Base-by-base conservation (phyloP, 2,888 invertebrate species). In the Drosophila anomalata region DNA sequence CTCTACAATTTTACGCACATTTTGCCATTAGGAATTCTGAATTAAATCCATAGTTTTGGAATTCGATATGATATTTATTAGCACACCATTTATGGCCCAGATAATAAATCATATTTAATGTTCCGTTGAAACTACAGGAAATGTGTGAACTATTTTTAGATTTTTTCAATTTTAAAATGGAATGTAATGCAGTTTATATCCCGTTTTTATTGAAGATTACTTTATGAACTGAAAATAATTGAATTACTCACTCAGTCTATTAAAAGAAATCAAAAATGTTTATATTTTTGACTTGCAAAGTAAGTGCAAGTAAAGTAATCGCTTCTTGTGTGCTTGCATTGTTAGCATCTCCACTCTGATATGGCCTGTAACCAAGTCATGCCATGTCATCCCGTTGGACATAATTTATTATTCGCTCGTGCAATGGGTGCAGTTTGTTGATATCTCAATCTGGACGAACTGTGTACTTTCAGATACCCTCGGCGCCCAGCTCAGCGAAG, bases 401-500 rank as follows among this genome's bases (percentile, higher is more conserved):
- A 20, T 20, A 54, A 63, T 62, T 62, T 63, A 62, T 41, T 26
- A n/a, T 47, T 46, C 12, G 17, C 39, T 41, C 58, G 8, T 20
- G 29, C 22, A 12, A 17, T 29, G 46, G 47, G 26, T 48, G 56
- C 33, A 44, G 36, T 29, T 61, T 51, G 68, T 63, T 78, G 58
- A 57, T 46, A 50, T 70, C 71, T 70, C 36, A 56, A 70, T 70
- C 14, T 61, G 41, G 4, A 36, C 36, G 14, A 36, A 14, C n/a
- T 36, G 36, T 36, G n/a, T 36, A 36, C 17, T 26, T 85, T 82
- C 73, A 91, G 91, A 90, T 71, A 83, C 52, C 29, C 90, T 95
- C 29, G 95, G 95, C 8, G 93, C 94, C 81, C 92, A 92, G 86
- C 90, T 95, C 75, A 93, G 93, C 73, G 89, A 90, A 58, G 91